Evolutionary conservation across 2,113 vertebrate genomes (phyloP), one percentile per base, ranked within the genome.

Genomic region (Caretta caretta): DNA sequence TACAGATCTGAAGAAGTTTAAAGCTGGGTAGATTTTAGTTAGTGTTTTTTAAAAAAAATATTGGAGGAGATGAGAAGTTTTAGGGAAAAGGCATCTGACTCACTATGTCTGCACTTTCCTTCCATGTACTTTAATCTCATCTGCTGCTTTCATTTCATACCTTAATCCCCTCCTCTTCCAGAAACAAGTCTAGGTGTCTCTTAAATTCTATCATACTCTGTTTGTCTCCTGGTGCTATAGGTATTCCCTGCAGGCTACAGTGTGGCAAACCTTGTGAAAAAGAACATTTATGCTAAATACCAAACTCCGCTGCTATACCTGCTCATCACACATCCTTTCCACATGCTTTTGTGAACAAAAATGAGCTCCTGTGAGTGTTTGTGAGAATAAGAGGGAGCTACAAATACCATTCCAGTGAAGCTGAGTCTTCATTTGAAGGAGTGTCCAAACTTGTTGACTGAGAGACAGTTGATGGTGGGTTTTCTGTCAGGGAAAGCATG

Each of bases 71-170:
- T 42, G 31, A 76, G 46, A 59, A 91, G 48, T 56, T 94, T 94
- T 94, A 46, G n/a, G 82, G 95, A 80, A 80, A 78, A 88, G 38
- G 4, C 76, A 16, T 51, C 49, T 27, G 80, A 69, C 11, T 94
- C 84, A 53, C 49, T 7, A 4, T 86, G 65, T 79, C 54, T 81
- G 54, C 31, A 27, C 42, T 92, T 84, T 53, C 11, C 78, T 85
- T 95, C 69, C 53, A 82, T 80, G 92, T 81, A 53, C 65, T n/a
- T 22, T 96, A 93, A 96, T 96, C 92, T 91, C 56, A 9, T 19
- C 69, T 80, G 62, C 88, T 90, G 53, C 80, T 94, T 94, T 87
- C 65, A 87, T 93, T 97, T 94, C 6, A 1, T 53, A 50, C 84
- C 76, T 69, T 80, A 94, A 88, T 93, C 87, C 51, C 84, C 86